Evolutionary conservation across 2,797 vertebrate species (phyloP).

Genomic region (Poecilia gillii): DNA sequence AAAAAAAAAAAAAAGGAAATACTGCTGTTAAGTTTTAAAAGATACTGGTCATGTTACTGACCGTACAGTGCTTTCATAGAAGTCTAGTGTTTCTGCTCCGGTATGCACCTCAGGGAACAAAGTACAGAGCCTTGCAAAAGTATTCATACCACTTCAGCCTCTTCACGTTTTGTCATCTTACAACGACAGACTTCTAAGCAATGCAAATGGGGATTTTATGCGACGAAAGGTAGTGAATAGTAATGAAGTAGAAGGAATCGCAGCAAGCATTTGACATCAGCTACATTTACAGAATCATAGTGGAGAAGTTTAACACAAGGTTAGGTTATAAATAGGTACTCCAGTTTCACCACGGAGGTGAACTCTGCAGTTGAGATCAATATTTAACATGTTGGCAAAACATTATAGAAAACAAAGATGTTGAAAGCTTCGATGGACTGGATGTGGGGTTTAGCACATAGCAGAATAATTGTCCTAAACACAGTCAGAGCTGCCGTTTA

Average conservation of each 20-base stretch:
- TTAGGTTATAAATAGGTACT: too few species aligned
- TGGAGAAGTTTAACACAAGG: too few species aligned
- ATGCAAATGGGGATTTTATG: neutral
- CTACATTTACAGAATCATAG: too few species aligned
- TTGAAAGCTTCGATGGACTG: neutral
- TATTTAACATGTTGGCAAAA: too few species aligned
- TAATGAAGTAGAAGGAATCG: too few species aligned
- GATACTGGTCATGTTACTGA: conserved; percentile 32
- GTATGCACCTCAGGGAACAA: conserved; percentile 37
- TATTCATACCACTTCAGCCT: neutral
- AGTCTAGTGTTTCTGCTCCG: conserved; percentile 18
- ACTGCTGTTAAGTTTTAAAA: conserved; percentile 41
- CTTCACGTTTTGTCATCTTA: neutral
- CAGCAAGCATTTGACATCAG: too few species aligned
- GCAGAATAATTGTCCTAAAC: neutral
- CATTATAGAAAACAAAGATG: too few species aligned
- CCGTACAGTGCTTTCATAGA: conserved; percentile 35
- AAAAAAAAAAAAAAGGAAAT: conserved; percentile 34
- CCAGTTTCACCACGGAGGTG: too few species aligned
- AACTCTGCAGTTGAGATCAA: too few species aligned
- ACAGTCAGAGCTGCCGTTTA: neutral
- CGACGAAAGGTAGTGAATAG: neutral
- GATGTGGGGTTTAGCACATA: neutral
- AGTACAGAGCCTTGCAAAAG: conserved; percentile 5
- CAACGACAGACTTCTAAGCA: neutral